Evolutionary conservation across 2,888 invertebrate species (phyloP).

Genomic region (Aromia moschata): DNA sequence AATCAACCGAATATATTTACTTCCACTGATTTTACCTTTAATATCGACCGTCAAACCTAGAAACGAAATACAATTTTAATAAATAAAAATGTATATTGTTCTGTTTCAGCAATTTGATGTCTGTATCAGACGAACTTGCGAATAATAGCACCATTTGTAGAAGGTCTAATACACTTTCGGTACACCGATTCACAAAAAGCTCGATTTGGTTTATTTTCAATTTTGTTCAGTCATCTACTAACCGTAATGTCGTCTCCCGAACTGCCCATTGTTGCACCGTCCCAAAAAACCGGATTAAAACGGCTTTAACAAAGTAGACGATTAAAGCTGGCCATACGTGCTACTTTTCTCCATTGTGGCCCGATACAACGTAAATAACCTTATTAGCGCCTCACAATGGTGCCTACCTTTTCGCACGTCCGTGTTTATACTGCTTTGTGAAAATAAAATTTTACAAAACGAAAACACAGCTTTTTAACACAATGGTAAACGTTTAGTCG

Average conservation of each 20-base stretch:
- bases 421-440: constrained; percentile 40
- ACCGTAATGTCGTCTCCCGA: not conserved
- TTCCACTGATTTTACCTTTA: no score
- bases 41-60: no score
- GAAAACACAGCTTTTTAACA: constrained; percentile 26
- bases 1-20: no score
- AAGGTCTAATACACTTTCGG: no score
- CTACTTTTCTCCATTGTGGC: constrained; percentile 40
- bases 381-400: constrained; percentile 43
- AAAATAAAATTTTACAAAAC: constrained; percentile 26
- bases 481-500: constrained; percentile 13
- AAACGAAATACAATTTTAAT: no score
- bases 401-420: constrained; percentile 40
- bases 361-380: constrained; percentile 45
- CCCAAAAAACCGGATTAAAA: constrained; percentile 27
- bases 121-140: no score
- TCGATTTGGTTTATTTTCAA: not conserved
- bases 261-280: not conserved
- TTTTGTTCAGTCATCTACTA: constrained; percentile 5
- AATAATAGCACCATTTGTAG: no score
- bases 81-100: no score
- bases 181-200: not conserved
- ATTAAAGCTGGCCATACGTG: constrained; percentile 23
- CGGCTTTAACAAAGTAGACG: constrained; percentile 16
- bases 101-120: no score